Base-by-base conservation (phyloP, 2,888 invertebrate species). In the Adelognathus sp. region DNA sequence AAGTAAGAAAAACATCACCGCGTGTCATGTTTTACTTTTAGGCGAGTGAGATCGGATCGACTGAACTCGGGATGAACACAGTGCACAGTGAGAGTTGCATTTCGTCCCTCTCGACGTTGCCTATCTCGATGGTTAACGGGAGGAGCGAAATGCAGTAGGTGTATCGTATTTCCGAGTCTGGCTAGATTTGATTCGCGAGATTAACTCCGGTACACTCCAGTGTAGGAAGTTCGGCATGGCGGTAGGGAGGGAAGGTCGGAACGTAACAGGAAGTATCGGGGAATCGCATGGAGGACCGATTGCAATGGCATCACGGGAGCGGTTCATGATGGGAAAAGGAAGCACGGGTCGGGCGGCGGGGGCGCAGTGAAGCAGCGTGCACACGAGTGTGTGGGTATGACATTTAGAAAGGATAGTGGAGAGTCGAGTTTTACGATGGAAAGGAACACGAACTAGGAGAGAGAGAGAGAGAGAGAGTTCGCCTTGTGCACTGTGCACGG, bases 151-250 rank as follows among this genome's bases (percentile, higher is more conserved):
- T n/a, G 39, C 29, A 1, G 21, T 11, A 41, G 24, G 44, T 44
- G 64, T 50, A 71, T 72, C 39, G 52, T 36, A 50, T 56, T 54
- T 21, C 29, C 39, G 16, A 11, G 21, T 31, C 39, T 67, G 70
- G 76, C 79, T 79, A 56, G 41, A 58, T 77, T 56, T 66, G 77
- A 72, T 72, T 82, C 50, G 75, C 73, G 31, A 61, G 73, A 81
- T 81, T 81, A 82, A 84, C 80, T 84, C 79, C 76, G 76, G 14
- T 24, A 14, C 52, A 9, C 18, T 41, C 50, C 64, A 14, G 27
- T 16, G 41, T 24, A 67, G 7, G 18, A 24, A 6, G 29, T 24
- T 21, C 21, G 7, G n/a, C n/a, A n/a, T n/a, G n/a, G 29, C 24
- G 41, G 61, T 3, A 24, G 29, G 24, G 3, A 7, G 27, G 39